phyloP scores from a whole-genome alignment of 1,140 invertebrate genomes.

The Atopsyche davidsoni region DNA sequence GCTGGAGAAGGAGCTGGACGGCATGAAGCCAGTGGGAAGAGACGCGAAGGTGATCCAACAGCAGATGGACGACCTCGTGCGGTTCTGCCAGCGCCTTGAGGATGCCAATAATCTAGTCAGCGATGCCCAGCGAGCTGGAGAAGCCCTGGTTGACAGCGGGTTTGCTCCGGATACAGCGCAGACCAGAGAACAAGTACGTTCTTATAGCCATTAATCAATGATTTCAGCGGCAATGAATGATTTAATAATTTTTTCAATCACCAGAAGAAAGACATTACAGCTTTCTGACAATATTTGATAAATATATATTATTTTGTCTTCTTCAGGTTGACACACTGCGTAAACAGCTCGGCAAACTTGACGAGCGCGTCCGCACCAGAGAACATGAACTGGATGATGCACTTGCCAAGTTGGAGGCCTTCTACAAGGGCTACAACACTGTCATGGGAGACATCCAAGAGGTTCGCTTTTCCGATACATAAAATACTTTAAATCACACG shows the following conservation, averaged over 20 bases:
- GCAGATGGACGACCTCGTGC: conserved; percentile 77
- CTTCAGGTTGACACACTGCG: conserved; percentile 68
- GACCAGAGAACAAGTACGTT: conserved; percentile 57
- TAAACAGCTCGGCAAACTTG: conserved; percentile 71
- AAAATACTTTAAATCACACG: too few species aligned
- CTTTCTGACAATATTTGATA: not conserved
- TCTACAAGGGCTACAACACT: conserved; percentile 71
- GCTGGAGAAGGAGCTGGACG: conserved; percentile 78
- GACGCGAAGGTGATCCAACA: conserved; percentile 77
- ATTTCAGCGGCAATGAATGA: not conserved
- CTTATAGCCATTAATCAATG: not conserved
- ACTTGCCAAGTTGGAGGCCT: conserved; percentile 71
- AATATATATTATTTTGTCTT: conserved; percentile 10
- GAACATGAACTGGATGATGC: conserved; percentile 71
- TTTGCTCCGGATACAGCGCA: conserved; percentile 76
- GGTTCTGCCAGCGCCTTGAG: conserved; percentile 62
- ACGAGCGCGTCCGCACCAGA: conserved; percentile 67
- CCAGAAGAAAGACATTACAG: too few species aligned
- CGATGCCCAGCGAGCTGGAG: conserved; percentile 64
- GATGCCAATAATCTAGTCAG: conserved; percentile 62
- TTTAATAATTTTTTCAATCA: not conserved
- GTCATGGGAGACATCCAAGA: conserved; percentile 74
- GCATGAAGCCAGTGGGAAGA: conserved; percentile 76
- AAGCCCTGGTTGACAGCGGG: conserved; percentile 73
- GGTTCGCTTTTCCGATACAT: conserved; percentile 38